These are phyloP conservation scores for Agonum fuliginosum DNA, from an alignment of 2,888 invertebrate genomes.

Conservation along the genomic window DNA sequence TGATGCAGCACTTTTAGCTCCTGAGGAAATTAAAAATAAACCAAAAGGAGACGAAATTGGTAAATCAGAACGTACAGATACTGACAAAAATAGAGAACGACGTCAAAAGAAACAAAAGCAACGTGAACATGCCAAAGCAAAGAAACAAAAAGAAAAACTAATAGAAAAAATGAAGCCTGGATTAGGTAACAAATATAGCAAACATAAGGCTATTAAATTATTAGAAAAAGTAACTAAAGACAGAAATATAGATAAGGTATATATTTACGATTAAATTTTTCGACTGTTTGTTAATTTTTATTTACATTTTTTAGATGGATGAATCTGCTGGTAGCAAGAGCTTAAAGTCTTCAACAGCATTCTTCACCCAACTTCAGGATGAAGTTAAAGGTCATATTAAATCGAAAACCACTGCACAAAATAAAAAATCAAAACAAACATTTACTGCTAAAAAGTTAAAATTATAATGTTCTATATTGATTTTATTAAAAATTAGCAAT, in stretches of 20 bases:
- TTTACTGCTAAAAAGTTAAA: slow-evolving; percentile 78
- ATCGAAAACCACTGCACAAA: slow-evolving; percentile 70
- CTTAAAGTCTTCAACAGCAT: slow-evolving; percentile 85
- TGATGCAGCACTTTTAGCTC: slow-evolving; percentile 90
- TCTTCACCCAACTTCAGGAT: slow-evolving; percentile 91
- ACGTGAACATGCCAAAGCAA: slow-evolving; percentile 74
- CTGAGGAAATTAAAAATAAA: slow-evolving; percentile 88
- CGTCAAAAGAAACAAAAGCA: slow-evolving; percentile 90
- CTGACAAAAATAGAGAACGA: slow-evolving; percentile 92
- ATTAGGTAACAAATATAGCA: slow-evolving; percentile 75
- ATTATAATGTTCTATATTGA: slow-evolving; percentile 69
- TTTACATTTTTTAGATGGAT: slow-evolving; percentile 71
- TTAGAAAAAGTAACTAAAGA: slow-evolving; percentile 80
- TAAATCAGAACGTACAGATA: slow-evolving; percentile 86
- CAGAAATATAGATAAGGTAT: slow-evolving; percentile 78
- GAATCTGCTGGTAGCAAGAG: slow-evolving; percentile 73
- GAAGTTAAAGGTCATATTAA: slow-evolving; percentile 77
- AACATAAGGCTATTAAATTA: slow-evolving; percentile 77
- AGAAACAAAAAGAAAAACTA: slow-evolving; percentile 73
- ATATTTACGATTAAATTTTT: slow-evolving; percentile 34
- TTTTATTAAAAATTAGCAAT: slow-evolving; percentile 49
- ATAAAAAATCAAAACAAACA: slow-evolving; percentile 69
- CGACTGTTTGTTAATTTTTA: slow-evolving; percentile 62
- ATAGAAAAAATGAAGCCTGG: slow-evolving; percentile 74
- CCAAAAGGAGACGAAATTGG: slow-evolving; percentile 75